These are phyloP conservation scores for Drosophila vallismaia DNA, from an alignment of 2,888 invertebrate genomes.

Conservation along the genomic window DNA sequence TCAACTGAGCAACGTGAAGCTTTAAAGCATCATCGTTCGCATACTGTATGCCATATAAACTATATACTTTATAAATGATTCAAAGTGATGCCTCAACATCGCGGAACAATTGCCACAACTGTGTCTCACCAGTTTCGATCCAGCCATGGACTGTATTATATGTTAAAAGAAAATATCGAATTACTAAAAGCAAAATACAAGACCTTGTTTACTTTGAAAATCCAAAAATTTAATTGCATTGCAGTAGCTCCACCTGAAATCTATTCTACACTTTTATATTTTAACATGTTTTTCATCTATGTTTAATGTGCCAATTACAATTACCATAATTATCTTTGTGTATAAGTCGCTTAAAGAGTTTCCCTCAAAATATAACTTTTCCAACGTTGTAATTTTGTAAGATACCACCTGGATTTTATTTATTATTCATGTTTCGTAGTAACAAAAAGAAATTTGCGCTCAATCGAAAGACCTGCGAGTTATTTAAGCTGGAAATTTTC, in stretches of 20 bases:
- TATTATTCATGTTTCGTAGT: constrained; percentile 65
- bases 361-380: constrained; percentile 71
- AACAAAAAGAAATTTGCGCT: constrained; percentile 78
- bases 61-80: constrained; percentile 31
- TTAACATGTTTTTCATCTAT: constrained; percentile 74
- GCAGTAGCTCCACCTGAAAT: constrained; percentile 43
- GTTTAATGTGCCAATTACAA: constrained; percentile 77
- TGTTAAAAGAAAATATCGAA: constrained; percentile 43
- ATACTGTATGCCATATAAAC: constrained; percentile 43
- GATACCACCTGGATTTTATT: constrained; percentile 32
- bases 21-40: constrained; percentile 59
- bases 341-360: constrained; percentile 70
- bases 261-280: constrained; percentile 50
- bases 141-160: constrained; percentile 76
- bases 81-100: constrained; percentile 42
- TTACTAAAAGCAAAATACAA: constrained; percentile 40
- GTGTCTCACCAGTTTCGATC: constrained; percentile 65
- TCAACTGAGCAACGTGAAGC: constrained; percentile 54
- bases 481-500: background rate
- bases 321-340: constrained; percentile 54
- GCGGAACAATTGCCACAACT: constrained; percentile 67
- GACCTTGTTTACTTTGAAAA: constrained; percentile 25
- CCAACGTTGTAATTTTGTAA: constrained; percentile 76
- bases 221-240: constrained; percentile 52
- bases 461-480: constrained; percentile 66